Conservation (phyloP, 2,888 invertebrate genomes). For the Caenorhabditis plicata region DNA sequence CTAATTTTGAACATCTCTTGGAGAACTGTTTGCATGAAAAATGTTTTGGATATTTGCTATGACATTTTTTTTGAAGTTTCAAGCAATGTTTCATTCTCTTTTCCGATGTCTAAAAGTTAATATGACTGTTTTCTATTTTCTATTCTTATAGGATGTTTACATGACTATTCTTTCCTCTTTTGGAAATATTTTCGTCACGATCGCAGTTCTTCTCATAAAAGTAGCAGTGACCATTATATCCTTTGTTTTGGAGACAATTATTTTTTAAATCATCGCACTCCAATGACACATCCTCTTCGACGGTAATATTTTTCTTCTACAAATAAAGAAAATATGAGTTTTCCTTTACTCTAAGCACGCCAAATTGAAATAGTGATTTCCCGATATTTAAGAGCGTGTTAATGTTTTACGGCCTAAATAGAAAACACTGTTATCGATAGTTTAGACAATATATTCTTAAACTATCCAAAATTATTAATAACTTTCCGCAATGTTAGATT, state of each 20-base stretch:
- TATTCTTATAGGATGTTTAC: background rate
- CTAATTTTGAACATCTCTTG: slow-evolving; percentile 14
- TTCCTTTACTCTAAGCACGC: no score
- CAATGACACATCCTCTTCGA: slow-evolving; percentile 16
- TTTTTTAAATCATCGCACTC: slow-evolving; percentile 21
- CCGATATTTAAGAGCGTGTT: no score
- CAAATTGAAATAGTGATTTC: no score
- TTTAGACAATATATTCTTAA: no score
- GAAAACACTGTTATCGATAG: no score
- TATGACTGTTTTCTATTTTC: no score
- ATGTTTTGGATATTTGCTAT: slow-evolving; percentile 25
- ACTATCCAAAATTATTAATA: no score
- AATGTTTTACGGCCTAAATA: background rate
- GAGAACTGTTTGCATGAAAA: slow-evolving; percentile 22
- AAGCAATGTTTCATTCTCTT: slow-evolving; percentile 12
- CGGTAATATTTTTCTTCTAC: slow-evolving; percentile 8
- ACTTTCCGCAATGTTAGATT: no score
- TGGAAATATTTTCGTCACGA: slow-evolving; percentile 3
- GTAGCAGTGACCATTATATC: slow-evolving; percentile 36
- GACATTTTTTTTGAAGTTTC: slow-evolving; percentile 23
- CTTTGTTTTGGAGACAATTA: slow-evolving; percentile 19
- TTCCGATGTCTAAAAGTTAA: background rate
- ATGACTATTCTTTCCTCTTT: slow-evolving; percentile 8
- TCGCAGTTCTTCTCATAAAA: slow-evolving; percentile 30
- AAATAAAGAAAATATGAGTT: no score